Percentiles rank a stretch among this genome's conserved stretches.
phyloP scores from a whole-genome alignment of 2,113 vertebrate species.

The Hirundichthys speculiger region DNA sequence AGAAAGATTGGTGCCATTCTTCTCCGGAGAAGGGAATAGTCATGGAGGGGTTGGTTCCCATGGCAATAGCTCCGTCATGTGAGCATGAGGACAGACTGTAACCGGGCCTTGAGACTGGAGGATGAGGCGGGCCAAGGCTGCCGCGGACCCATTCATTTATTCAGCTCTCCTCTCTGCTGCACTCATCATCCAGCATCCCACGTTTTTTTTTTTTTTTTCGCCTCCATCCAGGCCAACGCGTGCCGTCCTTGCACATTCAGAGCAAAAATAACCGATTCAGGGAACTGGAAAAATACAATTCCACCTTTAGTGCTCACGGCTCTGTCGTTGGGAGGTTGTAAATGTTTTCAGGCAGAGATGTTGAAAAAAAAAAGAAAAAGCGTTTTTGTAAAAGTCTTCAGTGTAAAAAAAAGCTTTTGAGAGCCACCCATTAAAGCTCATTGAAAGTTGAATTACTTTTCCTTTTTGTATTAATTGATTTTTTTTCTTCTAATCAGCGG shows the following conservation, averaged over 20 bases:
- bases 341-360: background rate
- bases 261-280: conserved; percentile 43
- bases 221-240: conserved; percentile 1
- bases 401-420: background rate
- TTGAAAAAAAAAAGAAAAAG: background rate
- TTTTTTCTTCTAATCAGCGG: conserved; percentile 15
- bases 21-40: conserved; percentile 75
- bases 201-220: background rate
- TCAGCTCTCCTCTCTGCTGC: conserved; percentile 4
- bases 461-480: background rate
- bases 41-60: conserved; percentile 82
- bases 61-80: conserved; percentile 77
- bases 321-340: background rate
- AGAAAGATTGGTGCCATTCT: conserved; percentile 80
- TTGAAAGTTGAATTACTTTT: background rate
- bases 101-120: conserved; percentile 54
- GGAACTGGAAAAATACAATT: conserved; percentile 39
- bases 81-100: conserved; percentile 17
- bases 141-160: conserved; percentile 33
- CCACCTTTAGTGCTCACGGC: conserved; percentile 15
- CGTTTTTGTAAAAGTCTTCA: background rate
- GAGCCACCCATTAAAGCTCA: background rate
- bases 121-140: conserved; percentile 46
- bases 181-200: conserved; percentile 27
- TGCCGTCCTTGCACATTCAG: conserved; percentile 50